phyloP scores from a whole-genome alignment of 2,888 invertebrate species.

The Cheilosia vulpina region DNA sequence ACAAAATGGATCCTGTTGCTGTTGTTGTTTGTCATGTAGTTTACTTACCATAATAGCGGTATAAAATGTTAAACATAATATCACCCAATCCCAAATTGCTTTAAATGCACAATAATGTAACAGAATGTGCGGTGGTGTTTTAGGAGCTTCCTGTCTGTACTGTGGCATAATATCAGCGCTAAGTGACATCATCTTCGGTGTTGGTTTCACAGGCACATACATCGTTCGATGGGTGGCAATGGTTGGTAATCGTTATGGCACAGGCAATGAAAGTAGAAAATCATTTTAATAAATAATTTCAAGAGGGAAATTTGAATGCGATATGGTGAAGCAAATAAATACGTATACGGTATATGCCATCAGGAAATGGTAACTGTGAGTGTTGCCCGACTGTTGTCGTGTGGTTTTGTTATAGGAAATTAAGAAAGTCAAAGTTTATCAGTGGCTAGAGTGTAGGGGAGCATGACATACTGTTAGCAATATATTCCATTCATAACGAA shows the following conservation, averaged over 20 bases:
- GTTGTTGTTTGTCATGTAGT: conserved; percentile 6
- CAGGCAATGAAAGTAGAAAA: conserved; percentile 27
- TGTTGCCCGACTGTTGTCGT: too few relatives aligned
- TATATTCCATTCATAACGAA: too few relatives aligned
- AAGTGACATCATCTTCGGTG: conserved; percentile 95
- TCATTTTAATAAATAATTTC: conserved; percentile 15
- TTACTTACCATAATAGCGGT: conserved; percentile 87
- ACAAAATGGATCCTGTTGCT: background rate
- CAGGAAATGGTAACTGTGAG: too few relatives aligned
- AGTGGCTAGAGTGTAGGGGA: too few relatives aligned
- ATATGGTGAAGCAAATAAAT: background rate
- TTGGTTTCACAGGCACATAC: conserved; percentile 4
- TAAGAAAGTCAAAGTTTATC: too few relatives aligned
- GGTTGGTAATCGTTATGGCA: conserved; percentile 1
- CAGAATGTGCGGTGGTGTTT: conserved; percentile 99
- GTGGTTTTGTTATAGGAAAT: too few relatives aligned
- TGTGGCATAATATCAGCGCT: conserved; percentile 99
- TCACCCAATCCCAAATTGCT: conserved; percentile 99
- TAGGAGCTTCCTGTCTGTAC: conserved; percentile 99
- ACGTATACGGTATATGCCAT: conserved; percentile 9
- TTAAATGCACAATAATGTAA: conserved; percentile 99
- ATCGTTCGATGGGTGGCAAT: conserved; percentile 22
- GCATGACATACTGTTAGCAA: too few relatives aligned
- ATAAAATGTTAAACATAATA: conserved; percentile 99
- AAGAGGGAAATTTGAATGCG: background rate